Base-by-base conservation (phyloP, 2,888 invertebrate species). In the Corythucha ciliata region DNA sequence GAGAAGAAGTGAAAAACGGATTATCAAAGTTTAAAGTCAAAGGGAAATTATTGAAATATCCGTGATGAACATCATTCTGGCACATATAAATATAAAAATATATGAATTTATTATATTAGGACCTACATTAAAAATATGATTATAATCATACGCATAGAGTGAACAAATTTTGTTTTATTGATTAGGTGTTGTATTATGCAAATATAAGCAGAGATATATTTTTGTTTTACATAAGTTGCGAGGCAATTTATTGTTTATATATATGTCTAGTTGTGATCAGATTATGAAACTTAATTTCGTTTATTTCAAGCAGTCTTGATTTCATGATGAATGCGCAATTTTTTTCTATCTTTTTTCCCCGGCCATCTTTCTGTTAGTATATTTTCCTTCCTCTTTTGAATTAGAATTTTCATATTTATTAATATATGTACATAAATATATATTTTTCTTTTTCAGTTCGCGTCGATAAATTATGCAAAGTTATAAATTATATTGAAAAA, bases 201-300 rank as follows among this genome's bases (percentile, higher is more conserved):
- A 48, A 56, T 49, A 53, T 53, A 53, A 56, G 50, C 53, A 53
- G 53, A 53, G 56, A 56, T 56, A 56, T 56, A 56, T 56, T 56
- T 56, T 56, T 56, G 53, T 56, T 56, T 56, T 44, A n/a, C n/a
- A n/a, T 51, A 53, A 53, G 56, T 56, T 56, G 50, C 50, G 51
- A 50, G 53, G 53, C 56, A 46, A 53, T 53, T 53, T 52, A 53
- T 56, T 56, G 47, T 51, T n/a, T 49, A 49, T 41, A 40, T 40
- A 53, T 56, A 56, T 56, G 53, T 56, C 56, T 53, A 56, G 53
- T 56, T 56, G 56, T 56, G 53, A 56, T 56, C 50, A 45, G 47
- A 53, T 41, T 45, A 50, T 48, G 44, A 25, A 21, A 55, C 40
- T 34, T 41, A 27, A 26, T 46, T 51, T 49, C 27, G 27, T 48